Evolutionary conservation across 2,888 invertebrate genomes (phyloP).

Genomic region (Lasioglossum villosulum): DNA sequence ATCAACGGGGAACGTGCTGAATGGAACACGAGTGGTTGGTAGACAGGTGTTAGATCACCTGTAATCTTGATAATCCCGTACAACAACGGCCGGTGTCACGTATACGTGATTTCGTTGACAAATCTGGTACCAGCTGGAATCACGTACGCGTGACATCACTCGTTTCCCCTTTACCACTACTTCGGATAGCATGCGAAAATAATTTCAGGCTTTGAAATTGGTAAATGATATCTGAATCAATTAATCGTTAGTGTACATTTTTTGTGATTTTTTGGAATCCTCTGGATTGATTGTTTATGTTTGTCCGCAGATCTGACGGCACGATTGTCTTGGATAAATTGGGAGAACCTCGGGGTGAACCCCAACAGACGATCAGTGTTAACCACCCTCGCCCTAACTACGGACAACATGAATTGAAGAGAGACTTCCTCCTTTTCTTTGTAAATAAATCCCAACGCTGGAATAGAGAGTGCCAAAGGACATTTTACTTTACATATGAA

Average conservation of each 20-base stretch:
- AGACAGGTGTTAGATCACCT: neutral
- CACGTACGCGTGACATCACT: too few relatives aligned
- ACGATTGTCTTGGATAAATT: conserved; percentile 98
- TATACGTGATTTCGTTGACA: neutral
- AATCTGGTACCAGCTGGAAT: too few relatives aligned
- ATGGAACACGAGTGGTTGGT: conserved; percentile 98
- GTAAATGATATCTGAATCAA: too few relatives aligned
- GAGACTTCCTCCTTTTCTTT: conserved; percentile 66
- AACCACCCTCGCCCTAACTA: conserved; percentile 92
- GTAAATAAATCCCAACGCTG: conserved; percentile 72
- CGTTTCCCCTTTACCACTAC: too few relatives aligned
- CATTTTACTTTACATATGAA: conserved; percentile 42
- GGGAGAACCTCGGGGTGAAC: conserved; percentile 98
- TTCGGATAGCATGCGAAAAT: too few relatives aligned
- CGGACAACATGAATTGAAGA: conserved; percentile 86
- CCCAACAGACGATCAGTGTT: conserved; percentile 94
- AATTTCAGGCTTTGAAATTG: too few relatives aligned
- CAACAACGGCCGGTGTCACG: neutral
- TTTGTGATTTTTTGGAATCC: neutral
- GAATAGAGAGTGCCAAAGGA: conserved; percentile 59
- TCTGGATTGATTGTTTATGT: neutral
- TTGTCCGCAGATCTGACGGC: conserved; percentile 94
- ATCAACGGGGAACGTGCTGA: conserved; percentile 94
- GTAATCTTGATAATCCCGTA: neutral
- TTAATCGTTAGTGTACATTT: neutral